phyloP scores from a whole-genome alignment of 2,113 vertebrate genomes.

The Psittacula cyanocephala region DNA sequence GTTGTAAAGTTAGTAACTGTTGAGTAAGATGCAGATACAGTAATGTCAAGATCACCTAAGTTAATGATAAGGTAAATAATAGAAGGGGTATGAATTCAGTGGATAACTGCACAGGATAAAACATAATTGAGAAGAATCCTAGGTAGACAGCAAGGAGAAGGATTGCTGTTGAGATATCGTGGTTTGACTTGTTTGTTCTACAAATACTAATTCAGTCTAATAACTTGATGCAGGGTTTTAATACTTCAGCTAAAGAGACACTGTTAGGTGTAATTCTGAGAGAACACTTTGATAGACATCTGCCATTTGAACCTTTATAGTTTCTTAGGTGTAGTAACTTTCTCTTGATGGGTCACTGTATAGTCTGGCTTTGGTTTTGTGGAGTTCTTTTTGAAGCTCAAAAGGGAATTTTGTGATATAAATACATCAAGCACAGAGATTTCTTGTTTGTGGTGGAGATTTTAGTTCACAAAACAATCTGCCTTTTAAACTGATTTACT shows the following conservation, averaged over 20 bases:
- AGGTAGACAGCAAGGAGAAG: rapidly evolving
- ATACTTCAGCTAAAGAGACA: not conserved
- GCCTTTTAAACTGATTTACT: not conserved
- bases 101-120: not conserved
- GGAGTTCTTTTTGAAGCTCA: not conserved
- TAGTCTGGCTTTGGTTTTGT: not conserved
- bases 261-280: not conserved
- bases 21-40: rapidly evolving
- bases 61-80: not conserved
- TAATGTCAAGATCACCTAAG: not conserved
- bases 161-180: rapidly evolving
- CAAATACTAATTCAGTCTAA: not conserved
- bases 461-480: not conserved
- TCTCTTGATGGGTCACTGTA: not conserved
- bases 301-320: not conserved
- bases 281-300: not conserved
- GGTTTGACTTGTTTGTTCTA: not conserved
- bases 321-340: not conserved
- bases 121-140: not conserved
- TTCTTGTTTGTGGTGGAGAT: not conserved
- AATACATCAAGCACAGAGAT: not conserved
- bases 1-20: not conserved
- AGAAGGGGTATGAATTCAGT: rapidly evolving
- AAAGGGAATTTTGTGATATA: not conserved
- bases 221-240: not conserved